These are phyloP conservation scores for Steinernema scapterisci DNA, from an alignment of 2,888 invertebrate genomes.

Conservation along the genomic window DNA sequence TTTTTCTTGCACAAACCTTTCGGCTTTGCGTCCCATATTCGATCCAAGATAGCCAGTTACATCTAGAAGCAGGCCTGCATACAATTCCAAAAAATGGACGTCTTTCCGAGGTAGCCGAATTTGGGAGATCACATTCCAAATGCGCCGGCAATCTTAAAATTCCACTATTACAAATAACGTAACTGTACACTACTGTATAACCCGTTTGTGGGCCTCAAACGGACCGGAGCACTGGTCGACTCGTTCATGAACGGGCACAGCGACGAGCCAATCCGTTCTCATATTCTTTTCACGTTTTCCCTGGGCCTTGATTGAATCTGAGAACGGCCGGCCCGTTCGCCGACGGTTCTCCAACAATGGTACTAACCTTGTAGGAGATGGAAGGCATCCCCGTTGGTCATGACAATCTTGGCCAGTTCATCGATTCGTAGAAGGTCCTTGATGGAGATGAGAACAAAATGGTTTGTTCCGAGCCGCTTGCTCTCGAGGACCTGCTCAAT, in stretches of 20 bases:
- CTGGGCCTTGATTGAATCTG: no score
- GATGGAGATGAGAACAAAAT: slow-evolving; percentile 3
- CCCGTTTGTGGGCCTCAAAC: no score
- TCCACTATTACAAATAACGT: neutral
- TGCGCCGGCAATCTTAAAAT: neutral
- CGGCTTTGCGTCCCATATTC: neutral
- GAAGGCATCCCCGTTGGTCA: neutral
- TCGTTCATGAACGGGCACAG: no score
- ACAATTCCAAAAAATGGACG: neutral
- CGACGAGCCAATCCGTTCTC: no score
- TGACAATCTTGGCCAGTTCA: neutral
- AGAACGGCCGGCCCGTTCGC: no score
- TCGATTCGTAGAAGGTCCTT: neutral
- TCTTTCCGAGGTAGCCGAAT: slow-evolving; percentile 19
- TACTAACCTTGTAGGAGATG: neutral
- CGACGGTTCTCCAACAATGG: no score
- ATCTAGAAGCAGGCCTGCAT: neutral
- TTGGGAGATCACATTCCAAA: slow-evolving; percentile 3
- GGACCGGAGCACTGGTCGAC: no score
- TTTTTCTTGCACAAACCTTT: neutral
- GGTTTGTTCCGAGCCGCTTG: slow-evolving; percentile 7
- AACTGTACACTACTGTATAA: no score
- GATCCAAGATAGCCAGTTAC: neutral
- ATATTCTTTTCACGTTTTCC: no score
- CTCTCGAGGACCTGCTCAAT: neutral